Conservation (phyloP, 2,888 invertebrate genomes). For the Dynastes grantii region DNA sequence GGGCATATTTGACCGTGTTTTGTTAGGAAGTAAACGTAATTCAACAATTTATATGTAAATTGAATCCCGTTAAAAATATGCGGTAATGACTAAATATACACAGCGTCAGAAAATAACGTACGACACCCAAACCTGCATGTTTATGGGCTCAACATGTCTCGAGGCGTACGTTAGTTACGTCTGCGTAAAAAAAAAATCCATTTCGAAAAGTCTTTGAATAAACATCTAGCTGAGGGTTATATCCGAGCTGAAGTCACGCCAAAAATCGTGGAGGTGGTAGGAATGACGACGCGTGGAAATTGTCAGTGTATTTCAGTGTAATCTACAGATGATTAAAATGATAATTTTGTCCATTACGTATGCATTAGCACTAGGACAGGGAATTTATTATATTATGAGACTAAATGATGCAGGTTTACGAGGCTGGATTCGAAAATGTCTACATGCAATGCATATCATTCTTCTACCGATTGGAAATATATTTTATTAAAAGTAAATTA, state of each 20-base stretch:
- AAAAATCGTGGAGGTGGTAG: not conserved
- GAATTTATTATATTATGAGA: too few species aligned
- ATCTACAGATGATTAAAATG: constrained; percentile 39
- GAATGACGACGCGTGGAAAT: not conserved
- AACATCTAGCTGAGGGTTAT: not conserved
- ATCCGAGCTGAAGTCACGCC: not conserved
- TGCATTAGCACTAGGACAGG: constrained; percentile 5
- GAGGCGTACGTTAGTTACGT: too few species aligned
- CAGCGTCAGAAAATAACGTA: too few species aligned
- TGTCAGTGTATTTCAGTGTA: not conserved
- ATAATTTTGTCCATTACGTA: constrained; percentile 44
- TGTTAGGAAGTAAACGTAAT: constrained; percentile 16
- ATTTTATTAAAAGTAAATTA: too few species aligned
- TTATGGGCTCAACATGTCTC: too few species aligned
- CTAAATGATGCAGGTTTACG: too few species aligned
- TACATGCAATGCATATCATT: too few species aligned
- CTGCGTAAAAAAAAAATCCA: too few species aligned
- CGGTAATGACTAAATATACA: not conserved
- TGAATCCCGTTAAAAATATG: constrained; percentile 14
- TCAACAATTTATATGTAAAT: constrained; percentile 43
- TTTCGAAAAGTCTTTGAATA: constrained; percentile 26
- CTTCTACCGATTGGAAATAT: too few species aligned
- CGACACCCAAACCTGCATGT: not conserved
- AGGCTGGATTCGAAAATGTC: too few species aligned
- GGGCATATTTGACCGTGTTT: not conserved